phyloP scores from a whole-genome alignment of 1,140 invertebrate species.

The Anastatus disparis region DNA sequence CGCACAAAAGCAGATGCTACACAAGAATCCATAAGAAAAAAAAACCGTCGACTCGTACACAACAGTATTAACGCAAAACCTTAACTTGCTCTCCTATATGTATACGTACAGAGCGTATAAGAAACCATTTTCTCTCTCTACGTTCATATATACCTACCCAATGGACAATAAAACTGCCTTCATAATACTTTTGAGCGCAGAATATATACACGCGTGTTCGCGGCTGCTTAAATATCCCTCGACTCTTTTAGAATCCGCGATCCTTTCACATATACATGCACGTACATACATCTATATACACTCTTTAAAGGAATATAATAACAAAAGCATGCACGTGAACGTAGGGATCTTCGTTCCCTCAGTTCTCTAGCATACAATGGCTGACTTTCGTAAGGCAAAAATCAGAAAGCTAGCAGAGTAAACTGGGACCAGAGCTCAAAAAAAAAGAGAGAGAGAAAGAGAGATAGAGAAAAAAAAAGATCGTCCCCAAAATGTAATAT shows the following conservation, averaged over 20 bases:
- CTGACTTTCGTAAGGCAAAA: slow-evolving; percentile 68
- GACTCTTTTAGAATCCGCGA: background rate
- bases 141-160: background rate
- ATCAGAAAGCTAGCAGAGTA: slow-evolving; percentile 66
- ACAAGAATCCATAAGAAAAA: background rate
- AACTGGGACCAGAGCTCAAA: background rate
- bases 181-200: too few species aligned
- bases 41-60: background rate
- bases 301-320: slow-evolving; percentile 32
- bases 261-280: background rate
- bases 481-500: too few species aligned
- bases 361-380: slow-evolving; percentile 61
- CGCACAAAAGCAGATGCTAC: too few species aligned
- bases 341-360: slow-evolving; percentile 45
- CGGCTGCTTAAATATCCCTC: slow-evolving; percentile 3
- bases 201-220: slow-evolving; percentile 6
- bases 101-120: too few species aligned
- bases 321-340: slow-evolving; percentile 47
- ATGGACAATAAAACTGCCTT: slow-evolving; percentile 9
- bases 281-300: slow-evolving; percentile 35
- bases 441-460: too few species aligned
- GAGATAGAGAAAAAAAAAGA: too few species aligned
- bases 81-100: too few species aligned
- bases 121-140: too few species aligned
- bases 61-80: background rate